Evolutionary conservation across 2,888 invertebrate genomes (phyloP), one percentile per base, ranked within the genome.

Genomic region (Neria commutata): DNA sequence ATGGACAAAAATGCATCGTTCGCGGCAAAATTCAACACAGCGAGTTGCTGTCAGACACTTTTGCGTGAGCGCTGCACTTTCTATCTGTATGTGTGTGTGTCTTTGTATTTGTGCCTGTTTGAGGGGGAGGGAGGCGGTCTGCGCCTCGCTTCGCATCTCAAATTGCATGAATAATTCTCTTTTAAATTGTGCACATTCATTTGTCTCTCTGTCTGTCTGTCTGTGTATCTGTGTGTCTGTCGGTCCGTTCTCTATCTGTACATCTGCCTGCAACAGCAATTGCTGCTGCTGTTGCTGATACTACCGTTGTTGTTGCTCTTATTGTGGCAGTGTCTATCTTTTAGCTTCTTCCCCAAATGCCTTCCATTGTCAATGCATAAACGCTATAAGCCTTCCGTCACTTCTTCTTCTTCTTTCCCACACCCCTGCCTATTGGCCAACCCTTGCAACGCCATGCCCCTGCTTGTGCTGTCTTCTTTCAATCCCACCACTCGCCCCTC

Each of bases 141-240:
- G 19, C 5, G 37, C 21, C 21, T 11, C 10, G 23, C 19, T 37
- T 54, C 23, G 24, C 40, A 45, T 47, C 48, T 33, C 49, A 42
- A 62, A 62, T 57, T 62, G 59, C 57, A 60, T 62, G 60, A 62
- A 62, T 62, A 57, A 62, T 62, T 62, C 62, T 47, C 60, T 60
- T 62, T 59, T 52, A 54, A 57, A 60, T 58, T 62, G 58, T 56
- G 37, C 33, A 47, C 51, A 58, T 60, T 57, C 65, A 58, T 56
- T 58, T 52, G 46, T 62, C 16, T 47, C 47, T 34, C 26, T 51
- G 54, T 14, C 45, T 53, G 54, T 29, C 46, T 55, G 55, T 26
- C 42, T 47, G 52, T 26, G 37, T 52, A 46, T 25, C 25, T 11
- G 48, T 54, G 24, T 37, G 57, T 37, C 46, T 24, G 47, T 23